Conservation (phyloP, 2,797 vertebrate species). For the Muscicapa comitata region DNA sequence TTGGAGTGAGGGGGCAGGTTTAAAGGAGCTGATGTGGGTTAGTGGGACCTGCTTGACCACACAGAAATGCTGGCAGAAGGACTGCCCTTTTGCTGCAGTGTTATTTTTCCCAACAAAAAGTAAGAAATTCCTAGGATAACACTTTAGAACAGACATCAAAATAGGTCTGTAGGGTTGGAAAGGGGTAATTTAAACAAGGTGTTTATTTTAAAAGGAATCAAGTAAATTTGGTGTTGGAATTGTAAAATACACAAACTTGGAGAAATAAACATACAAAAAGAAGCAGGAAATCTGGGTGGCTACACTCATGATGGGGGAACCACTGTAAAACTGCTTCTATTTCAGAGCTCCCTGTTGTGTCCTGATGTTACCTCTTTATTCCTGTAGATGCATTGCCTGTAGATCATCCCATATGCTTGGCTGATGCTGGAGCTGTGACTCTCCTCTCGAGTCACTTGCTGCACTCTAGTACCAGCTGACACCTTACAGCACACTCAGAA, state of each 20-base stretch:
- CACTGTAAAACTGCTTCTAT: background rate
- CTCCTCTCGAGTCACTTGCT: background rate
- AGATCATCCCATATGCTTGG: rapidly evolving
- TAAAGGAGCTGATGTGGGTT: background rate
- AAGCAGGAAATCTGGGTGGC: background rate
- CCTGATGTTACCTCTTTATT: background rate
- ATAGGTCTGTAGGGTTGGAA: background rate
- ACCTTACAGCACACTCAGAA: background rate
- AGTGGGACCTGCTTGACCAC: background rate
- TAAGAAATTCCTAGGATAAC: background rate
- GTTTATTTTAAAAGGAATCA: constrained; percentile 1
- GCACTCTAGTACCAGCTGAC: background rate
- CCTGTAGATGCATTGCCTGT: background rate
- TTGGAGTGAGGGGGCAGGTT: background rate
- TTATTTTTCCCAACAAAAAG: background rate
- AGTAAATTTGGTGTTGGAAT: background rate
- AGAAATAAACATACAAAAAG: background rate
- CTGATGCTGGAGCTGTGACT: background rate
- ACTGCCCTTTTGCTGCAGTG: background rate
- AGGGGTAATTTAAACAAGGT: background rate
- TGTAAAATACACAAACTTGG: background rate
- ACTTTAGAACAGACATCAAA: background rate
- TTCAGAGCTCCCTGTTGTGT: rapidly evolving
- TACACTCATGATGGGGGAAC: rapidly evolving
- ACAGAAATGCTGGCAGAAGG: background rate